Percentiles rank a stretch among this genome's conserved stretches.
Conservation (phyloP, 1,140 invertebrate genomes). For the Bathynomus jamesi region DNA sequence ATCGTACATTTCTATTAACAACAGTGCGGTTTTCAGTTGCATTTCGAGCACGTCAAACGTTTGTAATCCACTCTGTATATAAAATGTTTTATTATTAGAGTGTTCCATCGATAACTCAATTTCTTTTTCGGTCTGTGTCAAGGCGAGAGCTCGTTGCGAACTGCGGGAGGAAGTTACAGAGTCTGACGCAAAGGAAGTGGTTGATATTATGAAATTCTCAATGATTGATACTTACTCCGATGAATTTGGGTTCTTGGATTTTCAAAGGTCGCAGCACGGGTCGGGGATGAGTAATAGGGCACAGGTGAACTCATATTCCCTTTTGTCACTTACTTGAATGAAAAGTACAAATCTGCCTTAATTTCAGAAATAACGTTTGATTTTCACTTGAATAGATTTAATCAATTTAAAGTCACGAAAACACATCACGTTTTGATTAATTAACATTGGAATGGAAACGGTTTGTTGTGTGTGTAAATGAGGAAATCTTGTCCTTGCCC, state of each 20-base stretch:
- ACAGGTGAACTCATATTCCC: slow-evolving; percentile 17
- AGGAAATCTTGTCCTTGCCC: too few species aligned
- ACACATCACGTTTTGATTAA: not conserved
- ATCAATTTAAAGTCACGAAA: not conserved
- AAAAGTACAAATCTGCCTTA: not conserved
- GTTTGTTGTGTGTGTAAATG: too few species aligned
- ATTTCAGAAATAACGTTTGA: not conserved
- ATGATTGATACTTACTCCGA: slow-evolving; percentile 66
- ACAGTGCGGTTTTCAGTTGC: too few species aligned
- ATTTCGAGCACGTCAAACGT: not conserved
- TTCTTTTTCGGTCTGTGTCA: not conserved
- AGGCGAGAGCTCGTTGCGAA: slow-evolving; percentile 78
- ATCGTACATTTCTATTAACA: too few species aligned
- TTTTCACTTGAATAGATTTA: not conserved
- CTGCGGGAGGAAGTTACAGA: slow-evolving; percentile 67
- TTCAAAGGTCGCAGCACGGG: slow-evolving; percentile 60
- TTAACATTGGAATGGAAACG: not conserved
- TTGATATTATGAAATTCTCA: slow-evolving; percentile 75
- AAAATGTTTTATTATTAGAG: not conserved
- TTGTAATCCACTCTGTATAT: not conserved
- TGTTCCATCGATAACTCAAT: not conserved
- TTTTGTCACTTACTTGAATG: too few species aligned
- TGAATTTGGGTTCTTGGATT: slow-evolving; percentile 59
- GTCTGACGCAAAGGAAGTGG: slow-evolving; percentile 73
- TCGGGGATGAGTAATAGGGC: slow-evolving; percentile 47